Evolutionary conservation across 1,140 invertebrate genomes (phyloP), one percentile per base, ranked within the genome.

Genomic region (Cryptotermes secundus): DNA sequence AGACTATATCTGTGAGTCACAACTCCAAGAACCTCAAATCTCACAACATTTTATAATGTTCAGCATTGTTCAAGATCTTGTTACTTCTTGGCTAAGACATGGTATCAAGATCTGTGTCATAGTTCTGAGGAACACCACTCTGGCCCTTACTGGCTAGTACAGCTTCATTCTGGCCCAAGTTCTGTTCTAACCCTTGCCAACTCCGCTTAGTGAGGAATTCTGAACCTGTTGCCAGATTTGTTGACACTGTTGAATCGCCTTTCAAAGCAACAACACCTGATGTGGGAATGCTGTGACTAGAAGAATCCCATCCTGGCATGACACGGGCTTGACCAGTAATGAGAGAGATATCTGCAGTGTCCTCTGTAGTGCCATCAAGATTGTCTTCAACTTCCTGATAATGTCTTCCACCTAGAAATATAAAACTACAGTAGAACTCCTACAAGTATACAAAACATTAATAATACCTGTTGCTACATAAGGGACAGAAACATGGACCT

Each of bases 161-260:
- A 14, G 94, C 92, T 86, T 93, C 91, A 65, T 92, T 93, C 87
- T 94, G 89, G 1, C 94, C 95, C 84, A 96, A 88, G 85, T 93
- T 93, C 87, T 94, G 94, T 87, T 96, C 94, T 59, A 96, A 89
- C 6, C 95, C 95, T 86, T 92, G 92, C 95, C 95, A 96, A 9
- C 92, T 92, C 88, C 94, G 91, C 79, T 93, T 91, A 84, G 92
- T 89, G 19, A 95, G 90, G 86, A 92, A 91, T 89, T 91, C 88
- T 88, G 83, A 80, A 31, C 85, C 85, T 38, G 83, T n/a, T 38
- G 42, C 34, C 38, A 82, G 14, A 31, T 34, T 79, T 34, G 26
- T 83, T n/a, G 83, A 83, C 7, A 83, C 53, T 36, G 59, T 35
- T 19, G 36, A 42, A 34, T 83, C 83, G 3, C 31, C 83, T 49